Percentiles rank a stretch among this genome's conserved stretches.
These are phyloP conservation scores for Gasterosteus nipponicus DNA, from an alignment of 2,113 vertebrate genomes.

Conservation along the genomic window DNA sequence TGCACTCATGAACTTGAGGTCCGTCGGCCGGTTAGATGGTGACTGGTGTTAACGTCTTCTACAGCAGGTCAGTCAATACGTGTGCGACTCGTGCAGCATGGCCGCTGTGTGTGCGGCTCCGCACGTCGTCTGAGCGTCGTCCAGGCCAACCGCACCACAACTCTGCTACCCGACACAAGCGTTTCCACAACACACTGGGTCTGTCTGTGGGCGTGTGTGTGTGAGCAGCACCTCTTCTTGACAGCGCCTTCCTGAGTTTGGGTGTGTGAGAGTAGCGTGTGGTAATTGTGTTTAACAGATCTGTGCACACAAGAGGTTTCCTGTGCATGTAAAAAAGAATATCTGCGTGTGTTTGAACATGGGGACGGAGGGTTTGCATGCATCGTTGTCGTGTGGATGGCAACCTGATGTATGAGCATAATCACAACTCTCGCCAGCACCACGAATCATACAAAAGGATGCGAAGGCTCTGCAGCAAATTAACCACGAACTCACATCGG, in stretches of 20 bases:
- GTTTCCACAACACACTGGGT: conserved; percentile 61
- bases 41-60: background rate
- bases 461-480: background rate
- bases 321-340: background rate
- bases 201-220: background rate
- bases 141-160: conserved; percentile 58
- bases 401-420: background rate
- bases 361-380: background rate
- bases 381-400: background rate
- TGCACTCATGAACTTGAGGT: background rate
- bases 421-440: background rate
- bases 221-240: conserved; percentile 11
- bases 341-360: background rate
- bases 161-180: conserved; percentile 51
- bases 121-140: conserved; percentile 30
- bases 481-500: conserved; percentile 5
- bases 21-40: background rate
- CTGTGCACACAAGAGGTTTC: conserved; percentile 5
- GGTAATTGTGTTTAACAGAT: conserved; percentile 6
- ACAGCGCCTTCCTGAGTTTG: conserved; percentile 36
- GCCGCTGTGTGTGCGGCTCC: background rate
- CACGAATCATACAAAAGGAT: conserved; percentile 8
- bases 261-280: conserved; percentile 24
- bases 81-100: background rate
- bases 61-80: conserved; percentile 2